A percentile compares a stretch with the other conserved stretches of the same genome.
Evolutionary conservation across 2,888 invertebrate species (phyloP).

Genomic region (Protophormia terraenovae): DNA sequence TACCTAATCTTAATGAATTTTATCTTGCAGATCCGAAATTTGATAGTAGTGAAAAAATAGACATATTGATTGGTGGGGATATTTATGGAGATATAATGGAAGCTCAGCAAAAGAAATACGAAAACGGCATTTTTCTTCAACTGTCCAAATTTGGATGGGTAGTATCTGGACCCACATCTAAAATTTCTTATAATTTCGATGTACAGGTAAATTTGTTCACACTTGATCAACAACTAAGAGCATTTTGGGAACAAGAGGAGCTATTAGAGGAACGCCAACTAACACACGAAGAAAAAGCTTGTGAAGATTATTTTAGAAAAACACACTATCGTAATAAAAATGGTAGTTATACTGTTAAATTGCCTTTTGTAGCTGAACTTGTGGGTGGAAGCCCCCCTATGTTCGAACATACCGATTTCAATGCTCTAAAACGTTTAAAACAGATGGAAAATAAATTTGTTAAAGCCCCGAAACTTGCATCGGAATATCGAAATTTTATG

Average conservation of each 20-base stretch:
- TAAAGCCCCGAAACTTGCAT: slow-evolving; percentile 14
- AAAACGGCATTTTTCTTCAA: slow-evolving; percentile 45
- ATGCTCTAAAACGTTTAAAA: slow-evolving; percentile 33
- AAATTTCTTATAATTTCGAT: background rate
- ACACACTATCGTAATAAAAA: slow-evolving; percentile 5
- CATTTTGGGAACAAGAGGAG: slow-evolving; percentile 53
- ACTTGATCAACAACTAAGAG: slow-evolving; percentile 32
- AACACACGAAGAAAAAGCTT: slow-evolving; percentile 7
- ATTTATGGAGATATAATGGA: slow-evolving; percentile 38
- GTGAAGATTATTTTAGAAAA: slow-evolving; percentile 34
- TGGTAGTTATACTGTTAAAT: slow-evolving; percentile 25
- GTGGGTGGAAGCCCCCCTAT: no score
- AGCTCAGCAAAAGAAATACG: slow-evolving; percentile 38
- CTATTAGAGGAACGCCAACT: background rate
- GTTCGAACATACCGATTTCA: no score
- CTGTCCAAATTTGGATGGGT: slow-evolving; percentile 60
- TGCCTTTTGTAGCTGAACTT: no score
- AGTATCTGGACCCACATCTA: slow-evolving; percentile 16
- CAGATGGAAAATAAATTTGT: slow-evolving; percentile 27
- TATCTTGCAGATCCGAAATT: slow-evolving; percentile 27
- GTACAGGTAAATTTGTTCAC: slow-evolving; percentile 29
- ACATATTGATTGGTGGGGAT: slow-evolving; percentile 32
- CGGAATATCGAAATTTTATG: slow-evolving; percentile 30
- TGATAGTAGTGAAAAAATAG: slow-evolving; percentile 10
- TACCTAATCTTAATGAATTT: background rate